Evolutionary conservation across 1,140 invertebrate species (phyloP).

Genomic region (Microplitis mediator): DNA sequence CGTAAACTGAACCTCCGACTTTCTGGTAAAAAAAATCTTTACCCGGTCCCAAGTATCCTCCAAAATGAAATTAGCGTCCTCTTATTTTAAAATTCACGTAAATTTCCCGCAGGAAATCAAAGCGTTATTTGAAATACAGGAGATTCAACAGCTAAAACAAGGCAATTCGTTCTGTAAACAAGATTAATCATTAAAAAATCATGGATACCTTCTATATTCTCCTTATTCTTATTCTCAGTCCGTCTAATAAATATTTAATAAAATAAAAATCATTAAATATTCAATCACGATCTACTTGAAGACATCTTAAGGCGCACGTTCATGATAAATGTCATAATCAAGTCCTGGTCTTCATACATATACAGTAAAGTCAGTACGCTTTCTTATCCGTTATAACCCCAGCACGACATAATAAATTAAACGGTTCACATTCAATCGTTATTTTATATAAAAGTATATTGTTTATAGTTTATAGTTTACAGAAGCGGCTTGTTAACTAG

Average conservation of each 20-base stretch:
- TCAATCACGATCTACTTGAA: background rate
- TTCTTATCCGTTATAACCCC: background rate
- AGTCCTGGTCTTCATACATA: background rate
- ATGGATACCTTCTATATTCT: background rate
- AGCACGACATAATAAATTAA: slow-evolving; percentile 18
- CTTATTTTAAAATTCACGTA: background rate
- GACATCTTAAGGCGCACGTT: background rate
- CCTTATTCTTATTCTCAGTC: too few species aligned
- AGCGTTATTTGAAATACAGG: background rate
- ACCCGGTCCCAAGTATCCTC: background rate
- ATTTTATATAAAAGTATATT: too few species aligned
- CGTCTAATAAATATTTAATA: too few species aligned
- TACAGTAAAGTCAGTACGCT: background rate
- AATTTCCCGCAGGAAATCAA: slow-evolving; percentile 4
- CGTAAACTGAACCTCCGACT: too few species aligned
- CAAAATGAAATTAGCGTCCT: background rate
- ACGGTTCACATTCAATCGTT: background rate
- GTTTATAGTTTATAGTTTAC: too few species aligned
- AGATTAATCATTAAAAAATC: background rate
- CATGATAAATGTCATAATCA: slow-evolving; percentile 21
- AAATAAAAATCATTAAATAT: too few species aligned
- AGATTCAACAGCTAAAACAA: background rate
- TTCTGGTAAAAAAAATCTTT: too few species aligned
- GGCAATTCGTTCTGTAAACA: background rate
- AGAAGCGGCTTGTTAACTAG: too few species aligned